Conservation (phyloP, 2,888 invertebrate genomes). For the Homarus gammarus region DNA sequence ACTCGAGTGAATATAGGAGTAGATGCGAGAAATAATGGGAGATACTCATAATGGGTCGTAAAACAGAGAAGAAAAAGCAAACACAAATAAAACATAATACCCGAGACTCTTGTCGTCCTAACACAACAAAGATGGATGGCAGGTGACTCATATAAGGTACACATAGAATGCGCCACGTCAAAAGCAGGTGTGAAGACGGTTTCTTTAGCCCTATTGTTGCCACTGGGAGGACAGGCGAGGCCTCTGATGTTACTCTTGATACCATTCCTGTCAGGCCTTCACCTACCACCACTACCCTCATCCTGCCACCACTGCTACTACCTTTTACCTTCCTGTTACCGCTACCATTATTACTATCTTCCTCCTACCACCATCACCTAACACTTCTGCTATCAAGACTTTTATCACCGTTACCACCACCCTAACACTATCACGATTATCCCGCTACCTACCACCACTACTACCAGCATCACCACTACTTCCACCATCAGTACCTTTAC, state of each 20-base stretch:
- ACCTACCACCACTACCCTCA: too few species aligned
- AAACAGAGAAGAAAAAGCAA: too few species aligned
- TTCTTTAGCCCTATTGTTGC: slow-evolving; percentile 50
- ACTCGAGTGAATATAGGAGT: too few species aligned
- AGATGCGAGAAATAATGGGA: too few species aligned
- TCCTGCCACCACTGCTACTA: background rate
- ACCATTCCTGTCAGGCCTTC: too few species aligned
- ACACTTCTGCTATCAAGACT: background rate
- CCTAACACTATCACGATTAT: too few species aligned
- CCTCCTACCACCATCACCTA: background rate
- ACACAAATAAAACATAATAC: too few species aligned
- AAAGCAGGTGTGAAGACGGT: slow-evolving; percentile 61
- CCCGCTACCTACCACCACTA: too few species aligned
- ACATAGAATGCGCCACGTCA: slow-evolving; percentile 51
- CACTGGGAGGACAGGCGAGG: background rate
- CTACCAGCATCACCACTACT: too few species aligned
- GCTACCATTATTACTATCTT: slow-evolving; percentile 15
- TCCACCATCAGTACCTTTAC: background rate
- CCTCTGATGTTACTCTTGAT: slow-evolving; percentile 18
- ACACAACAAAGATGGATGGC: background rate
- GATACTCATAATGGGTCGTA: too few species aligned
- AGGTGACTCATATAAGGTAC: slow-evolving; percentile 42
- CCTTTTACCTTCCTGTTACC: background rate
- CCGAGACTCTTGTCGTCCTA: too few species aligned
- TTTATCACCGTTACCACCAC: too few species aligned